Evolutionary conservation across 2,797 vertebrate species (phyloP).

Genomic region (Halcyon smyrnensis): DNA sequence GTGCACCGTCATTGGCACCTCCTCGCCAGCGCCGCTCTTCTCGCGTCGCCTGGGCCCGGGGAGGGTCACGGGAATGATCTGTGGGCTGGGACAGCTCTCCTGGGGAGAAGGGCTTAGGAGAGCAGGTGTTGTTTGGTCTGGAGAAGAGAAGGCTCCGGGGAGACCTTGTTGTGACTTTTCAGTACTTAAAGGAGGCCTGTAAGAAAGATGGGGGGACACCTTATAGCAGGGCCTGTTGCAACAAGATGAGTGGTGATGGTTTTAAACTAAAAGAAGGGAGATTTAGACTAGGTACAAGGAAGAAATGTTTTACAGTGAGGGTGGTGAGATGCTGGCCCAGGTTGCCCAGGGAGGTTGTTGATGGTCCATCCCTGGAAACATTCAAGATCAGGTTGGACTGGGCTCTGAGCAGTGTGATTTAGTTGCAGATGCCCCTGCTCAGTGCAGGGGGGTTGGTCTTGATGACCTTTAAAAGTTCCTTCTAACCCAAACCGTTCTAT

Average conservation of each 20-base stretch:
- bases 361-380: too few species aligned
- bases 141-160: neutral
- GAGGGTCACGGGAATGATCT: neutral
- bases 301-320: neutral
- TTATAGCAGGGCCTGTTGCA: neutral
- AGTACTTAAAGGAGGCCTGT: too few species aligned
- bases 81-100: too few species aligned
- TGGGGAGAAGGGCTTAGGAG: neutral
- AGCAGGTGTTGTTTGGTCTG: neutral
- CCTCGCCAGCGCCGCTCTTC: accelerated
- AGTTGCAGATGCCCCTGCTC: neutral
- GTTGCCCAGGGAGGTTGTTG: neutral
- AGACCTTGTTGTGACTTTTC: neutral
- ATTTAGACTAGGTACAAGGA: neutral
- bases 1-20: too few species aligned
- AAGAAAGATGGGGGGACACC: neutral
- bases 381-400: neutral
- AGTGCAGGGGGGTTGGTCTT: neutral
- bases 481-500: neutral
- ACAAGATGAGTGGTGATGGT: neutral
- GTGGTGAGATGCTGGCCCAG: neutral
- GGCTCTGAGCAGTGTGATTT: neutral
- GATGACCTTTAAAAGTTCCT: neutral
- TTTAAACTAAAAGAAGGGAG: neutral
- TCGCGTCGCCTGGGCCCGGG: accelerated